phyloP scores from a whole-genome alignment of 2,113 vertebrate species.

The Thamnophis sirtalis region DNA sequence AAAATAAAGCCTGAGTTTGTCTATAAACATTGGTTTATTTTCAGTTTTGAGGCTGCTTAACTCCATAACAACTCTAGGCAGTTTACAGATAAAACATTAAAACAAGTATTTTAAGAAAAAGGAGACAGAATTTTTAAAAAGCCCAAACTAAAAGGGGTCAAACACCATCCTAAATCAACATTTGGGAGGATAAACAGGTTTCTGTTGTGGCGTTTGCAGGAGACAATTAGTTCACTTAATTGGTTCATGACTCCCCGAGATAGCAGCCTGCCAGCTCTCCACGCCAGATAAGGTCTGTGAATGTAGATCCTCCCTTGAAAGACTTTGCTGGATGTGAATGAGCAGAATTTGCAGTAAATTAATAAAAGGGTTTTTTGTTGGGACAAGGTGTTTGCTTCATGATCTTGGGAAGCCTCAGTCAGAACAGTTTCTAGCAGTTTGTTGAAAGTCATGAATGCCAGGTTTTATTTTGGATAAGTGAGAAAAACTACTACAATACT shows the following conservation, averaged over 20 bases:
- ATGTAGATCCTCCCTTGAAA: too few relatives aligned
- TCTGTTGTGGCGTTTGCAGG: not conserved
- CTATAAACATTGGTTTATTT: not conserved
- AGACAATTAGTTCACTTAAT: too few relatives aligned
- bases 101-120: not conserved
- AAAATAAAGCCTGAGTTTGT: not conserved
- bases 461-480: not conserved
- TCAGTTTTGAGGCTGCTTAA: not conserved
- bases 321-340: too few relatives aligned
- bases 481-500: not conserved
- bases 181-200: not conserved
- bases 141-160: not conserved
- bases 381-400: too few relatives aligned
- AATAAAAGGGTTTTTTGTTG: too few relatives aligned
- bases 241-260: too few relatives aligned
- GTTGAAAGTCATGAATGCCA: not conserved
- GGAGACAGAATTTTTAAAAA: not conserved
- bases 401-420: too few relatives aligned
- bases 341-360: too few relatives aligned
- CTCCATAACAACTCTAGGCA: not conserved
- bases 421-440: too few relatives aligned
- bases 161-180: not conserved
- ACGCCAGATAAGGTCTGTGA: too few relatives aligned
- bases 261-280: too few relatives aligned
- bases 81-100: not conserved